Conservation (phyloP, 2,797 vertebrate genomes). For the Microctenopoma lineatum region DNA sequence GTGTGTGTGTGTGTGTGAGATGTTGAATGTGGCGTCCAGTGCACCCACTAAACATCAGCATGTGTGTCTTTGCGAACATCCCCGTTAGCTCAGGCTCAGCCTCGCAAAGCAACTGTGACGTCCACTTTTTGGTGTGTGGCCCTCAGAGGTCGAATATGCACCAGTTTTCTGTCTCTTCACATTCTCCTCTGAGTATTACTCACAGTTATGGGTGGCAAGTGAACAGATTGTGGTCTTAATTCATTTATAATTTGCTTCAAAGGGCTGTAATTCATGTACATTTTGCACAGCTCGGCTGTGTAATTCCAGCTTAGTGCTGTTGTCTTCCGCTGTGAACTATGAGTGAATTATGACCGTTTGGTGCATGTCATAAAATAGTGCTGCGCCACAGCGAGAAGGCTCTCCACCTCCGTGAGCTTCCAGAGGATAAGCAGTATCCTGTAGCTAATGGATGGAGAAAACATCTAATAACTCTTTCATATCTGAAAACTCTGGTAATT, state of each 20-base stretch:
- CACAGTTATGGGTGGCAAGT: slow-evolving; percentile 23
- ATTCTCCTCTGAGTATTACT: slow-evolving; percentile 6
- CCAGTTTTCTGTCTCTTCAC: slow-evolving; percentile 7
- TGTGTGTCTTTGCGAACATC: too few relatives aligned
- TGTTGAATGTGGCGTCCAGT: too few relatives aligned
- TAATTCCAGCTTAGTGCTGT: not conserved
- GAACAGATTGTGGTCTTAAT: slow-evolving; percentile 24
- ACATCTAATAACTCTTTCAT: not conserved
- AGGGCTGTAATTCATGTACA: slow-evolving; percentile 17
- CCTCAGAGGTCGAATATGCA: slow-evolving; percentile 1
- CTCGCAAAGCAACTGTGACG: too few relatives aligned
- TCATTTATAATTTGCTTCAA: slow-evolving; percentile 13
- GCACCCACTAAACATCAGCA: too few relatives aligned
- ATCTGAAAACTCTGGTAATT: not conserved
- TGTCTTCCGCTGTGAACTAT: not conserved
- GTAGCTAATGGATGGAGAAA: not conserved
- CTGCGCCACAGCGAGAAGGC: too few relatives aligned
- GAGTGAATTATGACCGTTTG: not conserved
- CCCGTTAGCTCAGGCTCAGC: too few relatives aligned
- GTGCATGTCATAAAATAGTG: not conserved
- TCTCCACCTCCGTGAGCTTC: not conserved
- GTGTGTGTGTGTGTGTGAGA: too few relatives aligned
- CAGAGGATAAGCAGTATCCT: too few relatives aligned
- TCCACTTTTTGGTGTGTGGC: not conserved
- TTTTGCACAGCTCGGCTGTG: slow-evolving; percentile 2